Percentiles rank a stretch among this genome's conserved stretches.
Evolutionary conservation across 2,888 invertebrate species (phyloP).

Genomic region (Vesta saturnalis): DNA sequence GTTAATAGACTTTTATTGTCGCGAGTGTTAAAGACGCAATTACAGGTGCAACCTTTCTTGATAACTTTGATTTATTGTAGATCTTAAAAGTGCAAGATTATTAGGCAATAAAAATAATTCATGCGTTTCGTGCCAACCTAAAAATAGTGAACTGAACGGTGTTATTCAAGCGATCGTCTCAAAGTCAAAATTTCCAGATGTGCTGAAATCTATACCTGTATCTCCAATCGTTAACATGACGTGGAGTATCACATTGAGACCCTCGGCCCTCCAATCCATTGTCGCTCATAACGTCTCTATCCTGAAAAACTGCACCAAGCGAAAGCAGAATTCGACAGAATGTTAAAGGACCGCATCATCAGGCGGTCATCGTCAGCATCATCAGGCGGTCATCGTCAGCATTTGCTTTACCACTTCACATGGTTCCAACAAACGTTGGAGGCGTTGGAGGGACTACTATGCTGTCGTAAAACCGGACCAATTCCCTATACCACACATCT

Average conservation of each 20-base stretch:
- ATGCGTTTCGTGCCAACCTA: too few relatives aligned
- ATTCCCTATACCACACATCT: slow-evolving; percentile 42
- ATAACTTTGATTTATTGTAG: too few relatives aligned
- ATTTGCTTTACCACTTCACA: slow-evolving; percentile 48
- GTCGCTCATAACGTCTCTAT: slow-evolving; percentile 48
- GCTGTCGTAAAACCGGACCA: slow-evolving; percentile 2
- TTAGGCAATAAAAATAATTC: too few relatives aligned
- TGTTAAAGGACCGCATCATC: too few relatives aligned
- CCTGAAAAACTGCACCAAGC: slow-evolving; percentile 44
- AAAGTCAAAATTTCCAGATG: too few relatives aligned
- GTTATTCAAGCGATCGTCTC: too few relatives aligned
- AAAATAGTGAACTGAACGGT: too few relatives aligned
- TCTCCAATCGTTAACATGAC: neutral
- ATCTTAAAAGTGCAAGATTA: too few relatives aligned
- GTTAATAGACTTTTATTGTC: too few relatives aligned
- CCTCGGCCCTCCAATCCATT: slow-evolving; percentile 49
- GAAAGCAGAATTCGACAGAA: slow-evolving; percentile 45
- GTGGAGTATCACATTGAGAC: slow-evolving; percentile 2
- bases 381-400: slow-evolving; percentile 44
- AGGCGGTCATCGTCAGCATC: slow-evolving; percentile 45
- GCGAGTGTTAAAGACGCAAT: too few relatives aligned
- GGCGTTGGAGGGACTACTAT: slow-evolving; percentile 48
- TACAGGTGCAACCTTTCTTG: too few relatives aligned
- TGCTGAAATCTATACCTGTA: neutral
- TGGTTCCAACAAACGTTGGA: slow-evolving; percentile 45